Conservation (phyloP, 2,888 invertebrate species). For the Eustalomyia histrio region DNA sequence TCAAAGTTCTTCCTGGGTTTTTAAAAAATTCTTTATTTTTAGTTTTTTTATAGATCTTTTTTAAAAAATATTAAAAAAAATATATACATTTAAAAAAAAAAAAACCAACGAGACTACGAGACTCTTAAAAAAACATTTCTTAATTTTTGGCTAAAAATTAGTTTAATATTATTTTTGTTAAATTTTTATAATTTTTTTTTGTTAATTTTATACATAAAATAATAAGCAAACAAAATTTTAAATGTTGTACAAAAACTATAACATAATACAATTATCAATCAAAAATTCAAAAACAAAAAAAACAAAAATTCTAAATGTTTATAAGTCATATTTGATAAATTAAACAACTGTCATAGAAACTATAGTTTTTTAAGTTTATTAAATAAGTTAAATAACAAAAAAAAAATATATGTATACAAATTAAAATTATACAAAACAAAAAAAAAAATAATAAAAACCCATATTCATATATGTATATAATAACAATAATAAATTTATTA, state of each 20-base stretch:
- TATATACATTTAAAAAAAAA: conserved; percentile 10
- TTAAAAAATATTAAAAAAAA: neutral
- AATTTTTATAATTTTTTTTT: conserved; percentile 41
- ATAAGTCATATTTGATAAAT: conserved; percentile 19
- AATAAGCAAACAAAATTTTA: conserved; percentile 21
- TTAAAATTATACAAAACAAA: no score
- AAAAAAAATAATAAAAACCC: conserved; percentile 41
- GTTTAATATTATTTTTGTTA: conserved; percentile 35
- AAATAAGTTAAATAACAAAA: conserved; percentile 55
- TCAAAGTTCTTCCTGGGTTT: conserved; percentile 65
- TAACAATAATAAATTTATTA: conserved; percentile 48
- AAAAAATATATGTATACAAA: conserved; percentile 57
- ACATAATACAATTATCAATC: conserved; percentile 39
- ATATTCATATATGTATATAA: conserved; percentile 44
- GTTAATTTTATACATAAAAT: conserved; percentile 24
- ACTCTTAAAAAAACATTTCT: conserved; percentile 66
- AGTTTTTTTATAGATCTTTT: conserved; percentile 6
- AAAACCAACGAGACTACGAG: conserved; percentile 70
- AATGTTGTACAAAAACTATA: conserved; percentile 69
- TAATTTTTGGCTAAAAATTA: conserved; percentile 34
- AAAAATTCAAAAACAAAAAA: conserved; percentile 44
- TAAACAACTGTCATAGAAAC: conserved; percentile 59
- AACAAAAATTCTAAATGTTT: conserved; percentile 10
- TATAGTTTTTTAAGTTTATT: conserved; percentile 64
- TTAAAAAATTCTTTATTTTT: conserved; percentile 37